Evolutionary conservation across 2,888 invertebrate species (phyloP), one percentile per base, ranked within the genome.

Genomic region (Homarus gammarus): DNA sequence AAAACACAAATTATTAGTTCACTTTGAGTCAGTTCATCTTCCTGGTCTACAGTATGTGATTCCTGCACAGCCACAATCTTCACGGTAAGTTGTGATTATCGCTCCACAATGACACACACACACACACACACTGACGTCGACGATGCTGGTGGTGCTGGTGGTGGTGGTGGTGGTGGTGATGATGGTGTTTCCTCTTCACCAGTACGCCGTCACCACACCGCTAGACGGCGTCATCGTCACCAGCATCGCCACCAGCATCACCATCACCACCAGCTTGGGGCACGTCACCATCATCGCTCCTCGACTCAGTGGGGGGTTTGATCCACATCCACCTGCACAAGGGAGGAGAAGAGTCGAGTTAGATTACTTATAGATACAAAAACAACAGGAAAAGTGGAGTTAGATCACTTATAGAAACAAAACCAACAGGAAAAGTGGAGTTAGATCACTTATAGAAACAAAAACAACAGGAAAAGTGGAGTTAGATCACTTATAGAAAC

Each of bases 31-130:
- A 6, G 31, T 64, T 64, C 31, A 27, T 77, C 49, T 77, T 75
- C 75, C 22, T 77, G 49, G 77, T 18, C 49, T 49, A 49, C 49
- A 38, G 10, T 31, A 31, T 79, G 78, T 79, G 78, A 79, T 79
- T 79, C 78, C 78, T 27, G 36, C 78, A 79, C 56, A 51, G 49
- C 49, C 36, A 49, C 22, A n/a, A 44, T 8, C 44, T 56, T 22
- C 12, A 56, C 22, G 3, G 56, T 56, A 49, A 56, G n/a, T 27
- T 64, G 64, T 64, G 64, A 64, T 64, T 64, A 64, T 27, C 64
- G 31, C n/a, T 27, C 31, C 64, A 27, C 64, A 64, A 27, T 44
- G 44, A n/a, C n/a, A n/a, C n/a, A n/a, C n/a, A n/a, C n/a, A n/a
- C n/a, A n/a, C n/a, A n/a, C n/a, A 64, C 64, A 64, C 64, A 64